phyloP scores from a whole-genome alignment of 2,797 vertebrate genomes.

The Arvicola amphibius region DNA sequence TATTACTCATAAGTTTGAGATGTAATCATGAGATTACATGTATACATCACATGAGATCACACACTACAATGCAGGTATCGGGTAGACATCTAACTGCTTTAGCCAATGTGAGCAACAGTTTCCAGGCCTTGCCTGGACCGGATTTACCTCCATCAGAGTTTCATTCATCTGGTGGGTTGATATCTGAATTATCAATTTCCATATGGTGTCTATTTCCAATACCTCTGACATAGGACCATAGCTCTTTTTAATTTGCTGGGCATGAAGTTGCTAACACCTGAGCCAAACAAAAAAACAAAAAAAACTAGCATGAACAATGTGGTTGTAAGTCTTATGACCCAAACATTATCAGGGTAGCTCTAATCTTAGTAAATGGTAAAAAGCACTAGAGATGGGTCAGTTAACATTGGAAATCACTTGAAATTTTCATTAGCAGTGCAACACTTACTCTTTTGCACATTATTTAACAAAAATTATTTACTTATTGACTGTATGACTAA shows the following conservation, averaged over 20 bases:
- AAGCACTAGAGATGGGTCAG: not conserved
- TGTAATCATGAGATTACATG: too few species aligned
- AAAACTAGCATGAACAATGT: not conserved
- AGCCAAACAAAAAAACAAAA: not conserved
- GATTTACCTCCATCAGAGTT: too few species aligned
- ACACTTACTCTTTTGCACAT: not conserved
- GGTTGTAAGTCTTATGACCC: not conserved
- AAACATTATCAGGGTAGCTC: not conserved
- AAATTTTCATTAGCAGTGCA: constrained; percentile 12
- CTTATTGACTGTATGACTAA: not conserved
- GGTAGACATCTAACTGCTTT: too few species aligned
- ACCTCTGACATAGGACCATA: too few species aligned
- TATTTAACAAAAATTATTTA: constrained; percentile 37
- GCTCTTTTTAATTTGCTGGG: not conserved
- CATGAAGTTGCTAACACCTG: not conserved
- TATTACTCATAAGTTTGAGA: too few species aligned
- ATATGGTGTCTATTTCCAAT: too few species aligned
- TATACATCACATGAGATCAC: too few species aligned
- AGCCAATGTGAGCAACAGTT: too few species aligned
- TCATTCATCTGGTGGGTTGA: too few species aligned
- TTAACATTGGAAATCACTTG: not conserved
- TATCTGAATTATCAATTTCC: too few species aligned
- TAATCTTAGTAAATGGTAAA: not conserved
- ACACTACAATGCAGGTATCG: too few species aligned
- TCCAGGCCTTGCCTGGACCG: too few species aligned